Percentiles rank a stretch among this genome's conserved stretches.
phyloP scores from a whole-genome alignment of 2,888 invertebrate genomes.

The Palloptera scutellata region DNA sequence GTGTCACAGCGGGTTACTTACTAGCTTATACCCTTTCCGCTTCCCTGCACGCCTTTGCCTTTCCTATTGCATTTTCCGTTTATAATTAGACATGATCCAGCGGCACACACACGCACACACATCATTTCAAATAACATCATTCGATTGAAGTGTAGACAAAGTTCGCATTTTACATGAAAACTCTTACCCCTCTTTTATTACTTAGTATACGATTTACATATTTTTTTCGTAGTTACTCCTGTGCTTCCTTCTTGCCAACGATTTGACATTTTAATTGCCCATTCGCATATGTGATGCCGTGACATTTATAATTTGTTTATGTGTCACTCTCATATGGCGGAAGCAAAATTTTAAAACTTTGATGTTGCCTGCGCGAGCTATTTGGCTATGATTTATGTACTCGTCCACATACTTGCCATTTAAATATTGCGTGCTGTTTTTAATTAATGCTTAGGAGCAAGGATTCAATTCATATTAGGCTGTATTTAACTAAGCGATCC shows the following conservation, averaged over 20 bases:
- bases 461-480: too few species aligned
- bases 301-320: constrained; percentile 1
- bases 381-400: too few species aligned
- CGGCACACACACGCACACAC: too few species aligned
- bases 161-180: background rate
- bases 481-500: too few species aligned
- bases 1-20: constrained; percentile 20
- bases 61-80: background rate
- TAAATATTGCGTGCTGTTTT: too few species aligned
- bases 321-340: too few species aligned
- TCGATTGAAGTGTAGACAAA: background rate
- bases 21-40: background rate
- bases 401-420: too few species aligned
- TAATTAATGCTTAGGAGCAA: too few species aligned
- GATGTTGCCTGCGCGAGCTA: too few species aligned
- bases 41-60: background rate
- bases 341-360: too few species aligned
- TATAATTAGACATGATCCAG: too few species aligned
- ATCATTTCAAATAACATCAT: too few species aligned
- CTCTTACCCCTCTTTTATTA: background rate
- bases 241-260: background rate
- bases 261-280: constrained; percentile 20
- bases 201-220: background rate
- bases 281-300: background rate
- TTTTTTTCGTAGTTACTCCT: background rate